Percentiles rank a stretch among this genome's conserved stretches.
Evolutionary conservation across 2,113 vertebrate species (phyloP).

Genomic region (Crotalus tigris): DNA sequence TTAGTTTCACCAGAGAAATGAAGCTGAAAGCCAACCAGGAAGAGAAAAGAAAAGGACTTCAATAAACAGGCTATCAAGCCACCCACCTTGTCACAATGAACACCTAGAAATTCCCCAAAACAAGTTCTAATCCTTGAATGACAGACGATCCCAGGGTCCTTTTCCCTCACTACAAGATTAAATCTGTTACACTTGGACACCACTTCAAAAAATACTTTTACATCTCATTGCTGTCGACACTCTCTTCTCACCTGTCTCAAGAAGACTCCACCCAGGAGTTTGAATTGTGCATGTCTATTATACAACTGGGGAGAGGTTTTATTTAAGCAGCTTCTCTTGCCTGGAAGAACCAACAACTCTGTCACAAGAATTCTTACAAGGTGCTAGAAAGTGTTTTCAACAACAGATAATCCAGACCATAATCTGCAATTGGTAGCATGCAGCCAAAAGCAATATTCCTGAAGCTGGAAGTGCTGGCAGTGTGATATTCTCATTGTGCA

Average conservation of each 20-base stretch:
- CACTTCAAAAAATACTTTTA: constrained; percentile 16
- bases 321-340: background rate
- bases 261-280: constrained; percentile 7
- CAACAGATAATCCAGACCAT: background rate
- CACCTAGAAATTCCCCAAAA: background rate
- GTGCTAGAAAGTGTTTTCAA: background rate
- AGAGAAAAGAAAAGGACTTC: background rate
- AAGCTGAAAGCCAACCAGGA: background rate
- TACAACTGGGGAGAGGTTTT: background rate
- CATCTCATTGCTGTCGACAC: constrained; percentile 24
- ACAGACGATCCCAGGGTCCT: background rate
- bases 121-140: constrained; percentile 17
- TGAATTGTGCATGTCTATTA: background rate
- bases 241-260: constrained; percentile 12
- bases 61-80: background rate
- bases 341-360: background rate
- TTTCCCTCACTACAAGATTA: background rate
- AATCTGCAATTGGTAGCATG: background rate
- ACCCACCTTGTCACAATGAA: constrained; percentile 1
- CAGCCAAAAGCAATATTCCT: background rate
- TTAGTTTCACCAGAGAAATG: background rate
- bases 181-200: constrained; percentile 4
- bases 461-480: background rate
- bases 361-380: background rate
- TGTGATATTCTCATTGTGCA: background rate